Conservation (phyloP, 1,140 invertebrate genomes). For the Pantala flavescens region DNA sequence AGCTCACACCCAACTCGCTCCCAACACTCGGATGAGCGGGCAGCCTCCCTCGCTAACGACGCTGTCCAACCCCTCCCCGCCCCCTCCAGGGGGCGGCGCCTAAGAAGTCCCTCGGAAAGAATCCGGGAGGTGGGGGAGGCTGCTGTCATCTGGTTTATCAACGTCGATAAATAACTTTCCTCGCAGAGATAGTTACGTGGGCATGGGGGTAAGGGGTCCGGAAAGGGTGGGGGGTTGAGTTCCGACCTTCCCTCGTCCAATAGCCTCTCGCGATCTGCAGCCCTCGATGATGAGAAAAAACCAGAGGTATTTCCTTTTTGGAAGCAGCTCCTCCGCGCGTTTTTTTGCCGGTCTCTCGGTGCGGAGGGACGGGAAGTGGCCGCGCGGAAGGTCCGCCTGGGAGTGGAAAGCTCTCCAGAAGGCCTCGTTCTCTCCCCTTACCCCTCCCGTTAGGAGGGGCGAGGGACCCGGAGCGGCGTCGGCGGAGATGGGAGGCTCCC, state of each 20-base stretch:
- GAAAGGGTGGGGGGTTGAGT: neutral
- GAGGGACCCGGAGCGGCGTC: neutral
- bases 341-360: neutral
- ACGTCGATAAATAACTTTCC: slow-evolving; percentile 9
- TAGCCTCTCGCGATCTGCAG: neutral
- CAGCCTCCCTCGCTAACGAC: slow-evolving; percentile 6
- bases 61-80: neutral
- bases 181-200: neutral
- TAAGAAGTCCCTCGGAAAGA: neutral
- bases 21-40: neutral
- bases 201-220: neutral
- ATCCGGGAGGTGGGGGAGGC: neutral
- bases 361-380: neutral
- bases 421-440: neutral
- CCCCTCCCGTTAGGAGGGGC: neutral
- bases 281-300: neutral
- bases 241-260: neutral
- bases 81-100: neutral
- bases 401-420: neutral
- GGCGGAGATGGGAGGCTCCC: neutral
- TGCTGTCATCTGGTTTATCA: slow-evolving; percentile 2
- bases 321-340: neutral
- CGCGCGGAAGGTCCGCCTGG: neutral
- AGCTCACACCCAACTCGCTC: neutral
- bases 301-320: neutral